These are phyloP conservation scores for Musca vetustissima DNA, from an alignment of 1,140 invertebrate genomes.

Conservation along the genomic window DNA sequence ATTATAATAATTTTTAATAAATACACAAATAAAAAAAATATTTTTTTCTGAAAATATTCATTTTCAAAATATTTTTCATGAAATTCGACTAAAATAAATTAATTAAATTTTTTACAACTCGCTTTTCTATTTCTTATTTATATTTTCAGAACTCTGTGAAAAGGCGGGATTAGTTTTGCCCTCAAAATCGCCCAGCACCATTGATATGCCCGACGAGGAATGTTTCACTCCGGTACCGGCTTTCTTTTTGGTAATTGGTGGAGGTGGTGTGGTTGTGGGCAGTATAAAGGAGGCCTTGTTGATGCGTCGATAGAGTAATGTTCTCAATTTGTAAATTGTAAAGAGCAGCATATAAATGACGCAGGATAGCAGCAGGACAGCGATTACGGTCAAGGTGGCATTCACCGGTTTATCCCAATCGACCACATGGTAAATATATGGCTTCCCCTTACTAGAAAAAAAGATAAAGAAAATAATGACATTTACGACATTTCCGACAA, in stretches of 20 bases:
- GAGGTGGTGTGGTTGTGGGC: conserved; percentile 33
- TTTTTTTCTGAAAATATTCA: not conserved
- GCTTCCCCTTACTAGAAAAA: conserved; percentile 61
- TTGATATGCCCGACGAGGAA: conserved; percentile 48
- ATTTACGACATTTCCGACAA: no score
- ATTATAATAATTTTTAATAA: no score
- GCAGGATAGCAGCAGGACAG: conserved; percentile 59
- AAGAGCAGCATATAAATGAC: conserved; percentile 50
- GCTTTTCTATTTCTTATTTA: not conserved
- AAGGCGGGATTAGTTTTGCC: conserved; percentile 49
- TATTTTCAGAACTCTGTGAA: conserved; percentile 27
- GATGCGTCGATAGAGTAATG: conserved; percentile 37
- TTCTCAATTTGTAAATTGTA: conserved; percentile 45
- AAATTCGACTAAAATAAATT: no score
- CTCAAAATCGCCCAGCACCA: conserved; percentile 44
- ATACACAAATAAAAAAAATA: no score
- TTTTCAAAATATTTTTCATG: not conserved
- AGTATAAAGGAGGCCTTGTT: conserved; percentile 32
- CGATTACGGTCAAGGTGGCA: conserved; percentile 58
- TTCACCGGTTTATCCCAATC: conserved; percentile 64
- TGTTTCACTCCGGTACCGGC: conserved; percentile 42
- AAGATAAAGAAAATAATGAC: not conserved
- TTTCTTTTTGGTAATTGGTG: conserved; percentile 15
- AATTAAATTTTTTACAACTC: not conserved
- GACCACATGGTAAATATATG: conserved; percentile 69